Percentiles rank a stretch among this genome's conserved stretches.
phyloP scores from a whole-genome alignment of 1,140 invertebrate genomes.

The Drosophila setifemur region DNA sequence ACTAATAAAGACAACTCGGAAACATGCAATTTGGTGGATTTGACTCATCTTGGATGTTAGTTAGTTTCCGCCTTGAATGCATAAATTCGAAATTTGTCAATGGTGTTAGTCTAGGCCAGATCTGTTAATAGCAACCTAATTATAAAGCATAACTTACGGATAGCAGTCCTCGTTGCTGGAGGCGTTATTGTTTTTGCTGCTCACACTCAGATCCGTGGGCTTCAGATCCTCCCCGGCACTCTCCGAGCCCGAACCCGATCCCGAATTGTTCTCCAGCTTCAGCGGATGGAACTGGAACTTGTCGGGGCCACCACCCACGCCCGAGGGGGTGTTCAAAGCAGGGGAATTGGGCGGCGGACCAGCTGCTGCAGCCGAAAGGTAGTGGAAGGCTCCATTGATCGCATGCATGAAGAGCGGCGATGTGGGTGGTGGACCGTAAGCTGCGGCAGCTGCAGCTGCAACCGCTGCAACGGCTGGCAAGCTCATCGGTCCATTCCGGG shows the following conservation, averaged over 20 bases:
- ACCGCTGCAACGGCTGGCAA: constrained; percentile 71
- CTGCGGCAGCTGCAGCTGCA: constrained; percentile 71
- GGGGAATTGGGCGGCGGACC: constrained; percentile 74
- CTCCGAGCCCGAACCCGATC: constrained; percentile 43
- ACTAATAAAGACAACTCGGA: no score
- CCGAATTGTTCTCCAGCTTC: constrained; percentile 66
- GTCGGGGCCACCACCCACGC: constrained; percentile 41
- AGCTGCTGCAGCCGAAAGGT: constrained; percentile 68
- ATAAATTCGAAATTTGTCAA: no score
- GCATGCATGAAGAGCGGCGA: constrained; percentile 81
- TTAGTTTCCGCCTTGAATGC: no score
- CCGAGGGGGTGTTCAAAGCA: constrained; percentile 47
- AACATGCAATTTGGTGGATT: no score
- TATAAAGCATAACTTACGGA: constrained; percentile 73
- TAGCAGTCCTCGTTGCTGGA: constrained; percentile 74
- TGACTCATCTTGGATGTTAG: no score
- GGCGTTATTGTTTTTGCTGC: constrained; percentile 37
- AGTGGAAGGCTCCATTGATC: constrained; percentile 78
- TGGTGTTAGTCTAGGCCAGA: no score
- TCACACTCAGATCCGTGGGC: constrained; percentile 84
- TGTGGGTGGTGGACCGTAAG: constrained; percentile 78
- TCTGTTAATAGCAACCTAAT: no score
- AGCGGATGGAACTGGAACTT: constrained; percentile 77
- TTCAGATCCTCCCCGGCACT: constrained; percentile 82
- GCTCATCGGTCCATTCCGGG: constrained; percentile 60